Evolutionary conservation across 2,797 vertebrate species (phyloP), one percentile per base, ranked within the genome.

Genomic region (Melanotaenia nigrans): DNA sequence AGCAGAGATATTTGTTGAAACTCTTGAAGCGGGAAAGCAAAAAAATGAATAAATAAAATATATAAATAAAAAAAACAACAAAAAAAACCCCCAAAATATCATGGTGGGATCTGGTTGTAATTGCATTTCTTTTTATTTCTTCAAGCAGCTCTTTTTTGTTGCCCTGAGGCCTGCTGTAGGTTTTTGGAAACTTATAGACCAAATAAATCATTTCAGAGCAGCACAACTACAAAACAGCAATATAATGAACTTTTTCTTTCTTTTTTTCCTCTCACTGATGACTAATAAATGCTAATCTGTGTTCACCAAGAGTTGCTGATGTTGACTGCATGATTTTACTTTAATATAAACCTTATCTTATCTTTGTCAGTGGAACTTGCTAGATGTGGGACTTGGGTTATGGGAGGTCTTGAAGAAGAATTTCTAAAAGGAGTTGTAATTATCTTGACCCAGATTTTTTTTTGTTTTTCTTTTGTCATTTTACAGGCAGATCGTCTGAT

Each of bases 401-500:
- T 18, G 36, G n/a, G 36, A 2, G 74, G 70, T 54, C 2, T 47
- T 66, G 22, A 33, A 53, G 65, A 38, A 51, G n/a, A 0, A n/a
- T 57, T 62, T 75, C 5, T 5, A 20, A 65, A 67, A 33, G 8
- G 13, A 73, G 71, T 68, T 40, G 57, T 65, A 57, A 53, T 25
- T 2, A 54, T 68, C 72, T 77, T 88, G 13, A 88, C 62, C 42
- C 4, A 36, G 42, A 24, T 30, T 88, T 40, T 8, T 42, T 82
- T 76, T 40, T 40, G 12, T 40, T 13, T 16, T 47, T 75, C 78
- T 54, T 85, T 75, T 85, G 33, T 84, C 73, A 9, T 89, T 85
- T 90, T 87, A 22, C 90, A 95, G 94, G 89, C 84, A 79, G 72
- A 92, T 85, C 87, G 84, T 91, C 86, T 84, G 67, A 85, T 92